phyloP scores from a whole-genome alignment of 2,113 vertebrate genomes.

The Myxocyprinus asiaticus region DNA sequence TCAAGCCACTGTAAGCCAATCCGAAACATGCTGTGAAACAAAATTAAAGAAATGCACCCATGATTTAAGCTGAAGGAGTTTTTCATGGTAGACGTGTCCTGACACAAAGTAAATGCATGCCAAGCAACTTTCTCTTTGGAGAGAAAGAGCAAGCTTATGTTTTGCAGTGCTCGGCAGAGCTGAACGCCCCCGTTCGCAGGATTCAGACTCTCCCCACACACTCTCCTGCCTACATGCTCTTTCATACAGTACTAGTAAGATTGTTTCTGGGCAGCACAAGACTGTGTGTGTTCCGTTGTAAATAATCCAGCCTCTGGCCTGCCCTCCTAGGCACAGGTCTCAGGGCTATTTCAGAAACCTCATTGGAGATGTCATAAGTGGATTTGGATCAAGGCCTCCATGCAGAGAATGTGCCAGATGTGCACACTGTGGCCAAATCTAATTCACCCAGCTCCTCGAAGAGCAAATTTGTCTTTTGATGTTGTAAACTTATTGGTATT shows the following conservation, averaged over 20 bases:
- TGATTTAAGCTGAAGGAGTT: background rate
- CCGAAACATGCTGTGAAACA: background rate
- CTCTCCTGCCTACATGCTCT: constrained; percentile 33
- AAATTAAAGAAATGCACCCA: background rate
- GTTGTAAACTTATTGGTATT: too few species aligned
- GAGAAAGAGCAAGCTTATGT: constrained; percentile 7
- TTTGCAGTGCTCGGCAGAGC: constrained; percentile 54
- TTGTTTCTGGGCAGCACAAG: constrained; percentile 48
- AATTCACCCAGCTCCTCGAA: too few species aligned
- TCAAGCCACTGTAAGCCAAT: background rate
- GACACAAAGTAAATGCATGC: constrained; percentile 49
- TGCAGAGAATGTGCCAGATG: constrained; percentile 16
- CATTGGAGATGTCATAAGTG: constrained; percentile 28
- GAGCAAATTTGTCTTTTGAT: too few species aligned
- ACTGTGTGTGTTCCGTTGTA: constrained; percentile 11
- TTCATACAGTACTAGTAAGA: constrained; percentile 43
- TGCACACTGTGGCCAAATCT: background rate
- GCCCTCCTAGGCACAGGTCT: background rate
- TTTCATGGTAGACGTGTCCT: constrained; percentile 62
- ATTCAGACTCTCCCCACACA: constrained; percentile 29
- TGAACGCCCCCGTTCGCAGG: constrained; percentile 32
- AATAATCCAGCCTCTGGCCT: constrained; percentile 30
- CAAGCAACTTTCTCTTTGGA: constrained; percentile 41
- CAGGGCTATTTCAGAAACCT: constrained; percentile 1
- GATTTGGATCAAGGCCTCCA: constrained; percentile 12